A percentile compares a stretch with the other conserved stretches of the same genome.
These are phyloP conservation scores for Brachionus paranguensis DNA, from an alignment of 1,140 invertebrate species.

Conservation along the genomic window DNA sequence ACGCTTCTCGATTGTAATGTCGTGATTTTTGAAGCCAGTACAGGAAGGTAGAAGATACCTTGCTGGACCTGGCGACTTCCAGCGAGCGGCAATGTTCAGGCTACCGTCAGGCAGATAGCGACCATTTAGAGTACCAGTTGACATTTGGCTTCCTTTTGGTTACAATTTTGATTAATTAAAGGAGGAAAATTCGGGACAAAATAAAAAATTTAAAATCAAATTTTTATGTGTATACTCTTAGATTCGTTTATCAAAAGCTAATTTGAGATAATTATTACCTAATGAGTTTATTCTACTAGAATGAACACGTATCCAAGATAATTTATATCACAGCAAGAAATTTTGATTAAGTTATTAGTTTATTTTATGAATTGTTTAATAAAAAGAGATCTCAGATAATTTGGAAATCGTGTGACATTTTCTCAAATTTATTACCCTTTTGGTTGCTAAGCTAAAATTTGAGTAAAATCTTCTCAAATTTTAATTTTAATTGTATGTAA, in stretches of 20 bases:
- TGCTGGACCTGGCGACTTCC: constrained; percentile 33
- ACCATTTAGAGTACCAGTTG: neutral
- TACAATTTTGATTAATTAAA: neutral
- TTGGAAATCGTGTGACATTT: constrained; percentile 4
- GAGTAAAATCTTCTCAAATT: neutral
- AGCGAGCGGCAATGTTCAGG: constrained; percentile 5
- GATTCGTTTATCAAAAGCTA: constrained; percentile 18
- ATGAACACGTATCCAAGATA: neutral
- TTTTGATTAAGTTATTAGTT: neutral
- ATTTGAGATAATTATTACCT: neutral
- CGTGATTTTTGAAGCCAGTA: constrained; percentile 14
- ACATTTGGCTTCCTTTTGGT: neutral
- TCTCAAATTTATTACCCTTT: neutral
- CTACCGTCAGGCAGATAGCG: constrained; percentile 33
- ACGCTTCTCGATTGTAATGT: constrained; percentile 15
- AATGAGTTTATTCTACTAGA: constrained; percentile 8
- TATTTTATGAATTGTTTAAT: neutral
- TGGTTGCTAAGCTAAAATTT: neutral
- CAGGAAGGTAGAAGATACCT: constrained; percentile 10
- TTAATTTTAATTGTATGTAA: neutral
- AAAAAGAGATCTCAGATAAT: neutral
- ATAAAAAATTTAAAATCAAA: neutral
- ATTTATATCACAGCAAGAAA: constrained; percentile 11
- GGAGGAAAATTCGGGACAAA: neutral
- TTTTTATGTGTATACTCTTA: constrained; percentile 15